A percentile compares a stretch with the other conserved stretches of the same genome.
Evolutionary conservation across 2,888 invertebrate species (phyloP).

Genomic region (Hyles lineata): DNA sequence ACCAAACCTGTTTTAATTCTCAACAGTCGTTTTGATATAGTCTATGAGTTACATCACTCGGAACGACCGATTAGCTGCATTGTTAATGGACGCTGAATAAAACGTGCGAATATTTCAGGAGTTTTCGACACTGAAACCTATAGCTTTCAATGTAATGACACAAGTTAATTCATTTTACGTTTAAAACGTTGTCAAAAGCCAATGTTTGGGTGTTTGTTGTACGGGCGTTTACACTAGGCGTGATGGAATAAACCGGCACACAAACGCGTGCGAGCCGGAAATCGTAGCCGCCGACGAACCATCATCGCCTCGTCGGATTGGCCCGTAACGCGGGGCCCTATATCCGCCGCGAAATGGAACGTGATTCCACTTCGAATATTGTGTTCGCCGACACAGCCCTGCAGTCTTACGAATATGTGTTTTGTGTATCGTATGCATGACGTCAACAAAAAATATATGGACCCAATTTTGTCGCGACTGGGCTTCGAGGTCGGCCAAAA

Average conservation of each 20-base stretch:
- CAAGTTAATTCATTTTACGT: constrained; percentile 4
- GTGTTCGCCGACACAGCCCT: constrained; percentile 51
- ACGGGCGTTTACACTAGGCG: constrained; percentile 11
- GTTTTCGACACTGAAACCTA: too few species aligned
- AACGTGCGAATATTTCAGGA: neutral
- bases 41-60: constrained; percentile 7
- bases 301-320: constrained; percentile 69
- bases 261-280: constrained; percentile 65
- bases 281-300: constrained; percentile 74
- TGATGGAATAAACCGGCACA: constrained; percentile 61
- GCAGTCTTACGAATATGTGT: constrained; percentile 34
- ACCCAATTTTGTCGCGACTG: too few species aligned
- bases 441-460: too few species aligned
- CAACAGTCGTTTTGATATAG: constrained; percentile 18
- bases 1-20: constrained; percentile 51
- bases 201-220: neutral
- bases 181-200: constrained; percentile 8
- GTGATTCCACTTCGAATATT: constrained; percentile 73
- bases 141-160: neutral
- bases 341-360: constrained; percentile 78
- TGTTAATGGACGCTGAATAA: neutral
- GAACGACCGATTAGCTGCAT: constrained; percentile 25
- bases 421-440: constrained; percentile 28
- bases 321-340: constrained; percentile 70
- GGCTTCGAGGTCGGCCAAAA: too few species aligned